These are phyloP conservation scores for Apaloderma vittatum DNA, from an alignment of 2,113 vertebrate species.

Conservation along the genomic window DNA sequence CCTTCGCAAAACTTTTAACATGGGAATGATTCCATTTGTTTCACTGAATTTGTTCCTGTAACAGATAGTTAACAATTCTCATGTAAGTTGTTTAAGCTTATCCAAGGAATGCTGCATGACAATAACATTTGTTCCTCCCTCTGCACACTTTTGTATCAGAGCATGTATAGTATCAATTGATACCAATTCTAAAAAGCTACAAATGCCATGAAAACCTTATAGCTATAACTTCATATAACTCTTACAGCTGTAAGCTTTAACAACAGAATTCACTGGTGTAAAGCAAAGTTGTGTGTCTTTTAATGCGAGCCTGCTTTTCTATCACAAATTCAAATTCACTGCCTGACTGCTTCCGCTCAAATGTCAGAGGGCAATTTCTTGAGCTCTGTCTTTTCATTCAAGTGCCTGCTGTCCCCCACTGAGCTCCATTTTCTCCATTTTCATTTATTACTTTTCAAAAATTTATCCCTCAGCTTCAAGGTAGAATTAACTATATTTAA, in stretches of 20 bases:
- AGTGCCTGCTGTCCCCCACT: background rate
- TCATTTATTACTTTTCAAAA: background rate
- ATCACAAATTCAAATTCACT: background rate
- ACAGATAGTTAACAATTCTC: background rate
- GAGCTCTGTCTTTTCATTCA: background rate
- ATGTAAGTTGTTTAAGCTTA: background rate
- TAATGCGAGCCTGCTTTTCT: background rate
- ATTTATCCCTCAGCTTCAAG: background rate
- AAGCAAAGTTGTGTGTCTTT: background rate
- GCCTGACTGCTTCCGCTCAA: background rate
- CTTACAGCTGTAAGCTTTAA: background rate
- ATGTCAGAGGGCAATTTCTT: background rate
- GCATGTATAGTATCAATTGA: background rate
- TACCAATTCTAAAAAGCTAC: background rate
- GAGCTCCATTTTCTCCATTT: background rate
- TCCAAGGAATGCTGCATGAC: accelerated
- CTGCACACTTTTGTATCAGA: background rate
- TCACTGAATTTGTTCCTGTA: background rate
- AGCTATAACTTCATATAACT: background rate
- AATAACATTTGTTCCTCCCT: background rate
- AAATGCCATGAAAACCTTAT: background rate
- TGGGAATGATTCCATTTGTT: background rate
- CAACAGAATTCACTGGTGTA: background rate
- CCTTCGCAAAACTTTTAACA: background rate
- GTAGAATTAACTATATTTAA: background rate